Conservation (phyloP, 2,113 vertebrate genomes). For the Psettodes erumei region DNA sequence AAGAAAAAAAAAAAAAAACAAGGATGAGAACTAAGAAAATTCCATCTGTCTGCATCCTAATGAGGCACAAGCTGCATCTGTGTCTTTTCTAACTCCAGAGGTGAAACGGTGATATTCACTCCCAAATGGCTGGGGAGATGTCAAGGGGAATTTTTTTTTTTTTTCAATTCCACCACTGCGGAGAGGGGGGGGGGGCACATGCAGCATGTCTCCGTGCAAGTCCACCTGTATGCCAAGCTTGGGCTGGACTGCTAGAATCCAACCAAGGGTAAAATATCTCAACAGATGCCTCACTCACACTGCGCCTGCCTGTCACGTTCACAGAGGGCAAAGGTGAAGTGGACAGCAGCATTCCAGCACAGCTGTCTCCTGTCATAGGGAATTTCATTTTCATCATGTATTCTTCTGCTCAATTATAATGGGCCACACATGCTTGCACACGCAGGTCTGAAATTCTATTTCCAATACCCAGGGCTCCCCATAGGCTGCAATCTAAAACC, state of each 20-base stretch:
- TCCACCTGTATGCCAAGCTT: constrained; percentile 24
- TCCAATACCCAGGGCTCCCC: constrained; percentile 7
- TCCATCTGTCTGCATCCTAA: constrained; percentile 83
- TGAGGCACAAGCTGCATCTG: constrained; percentile 65
- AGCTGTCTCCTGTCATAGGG: constrained; percentile 54
- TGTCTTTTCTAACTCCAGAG: constrained; percentile 78
- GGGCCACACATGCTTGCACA: constrained; percentile 26
- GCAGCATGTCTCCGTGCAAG: constrained; percentile 20
- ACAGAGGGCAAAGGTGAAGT: constrained; percentile 67
- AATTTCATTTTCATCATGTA: constrained; percentile 43
- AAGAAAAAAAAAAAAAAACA: constrained; percentile 50
- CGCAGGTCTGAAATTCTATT: constrained; percentile 24
- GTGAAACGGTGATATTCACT: constrained; percentile 64
- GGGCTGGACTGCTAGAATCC: constrained; percentile 28
- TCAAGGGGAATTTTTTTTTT: constrained; percentile 44
- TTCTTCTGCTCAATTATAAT: constrained; percentile 42
- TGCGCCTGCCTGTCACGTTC: constrained; percentile 37
- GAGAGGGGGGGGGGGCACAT: background rate
- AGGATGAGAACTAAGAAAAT: constrained; percentile 53
- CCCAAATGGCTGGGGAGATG: constrained; percentile 31
- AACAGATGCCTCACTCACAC: constrained; percentile 64
- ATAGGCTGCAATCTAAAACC: constrained; percentile 7
- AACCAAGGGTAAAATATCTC: constrained; percentile 61
- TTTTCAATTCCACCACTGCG: constrained; percentile 38
- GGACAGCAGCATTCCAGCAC: constrained; percentile 48